These are phyloP conservation scores for Phallusia fumigata DNA, from an alignment of 23 tunicate species.

Conservation along the genomic window DNA sequence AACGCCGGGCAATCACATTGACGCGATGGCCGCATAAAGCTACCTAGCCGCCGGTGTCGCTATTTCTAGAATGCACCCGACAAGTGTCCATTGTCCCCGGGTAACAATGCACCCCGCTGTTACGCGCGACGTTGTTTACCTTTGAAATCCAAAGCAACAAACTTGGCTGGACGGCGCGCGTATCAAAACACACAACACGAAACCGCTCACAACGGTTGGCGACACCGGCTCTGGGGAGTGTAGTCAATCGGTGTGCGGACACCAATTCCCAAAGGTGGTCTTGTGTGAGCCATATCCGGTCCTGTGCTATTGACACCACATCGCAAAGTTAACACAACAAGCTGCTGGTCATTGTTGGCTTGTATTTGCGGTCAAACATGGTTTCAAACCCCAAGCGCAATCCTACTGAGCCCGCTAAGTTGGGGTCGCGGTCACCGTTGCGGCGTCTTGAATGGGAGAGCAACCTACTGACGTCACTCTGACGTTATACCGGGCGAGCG, in stretches of 20 bases:
- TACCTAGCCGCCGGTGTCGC: neutral
- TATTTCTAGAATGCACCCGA: constrained; percentile 2
- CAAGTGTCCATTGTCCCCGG: neutral
- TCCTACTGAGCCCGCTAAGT: neutral
- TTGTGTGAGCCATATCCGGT: neutral
- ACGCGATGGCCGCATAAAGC: neutral
- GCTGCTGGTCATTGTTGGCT: too few relatives aligned
- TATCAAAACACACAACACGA: neutral
- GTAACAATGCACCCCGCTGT: constrained; percentile 7
- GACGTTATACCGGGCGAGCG: neutral
- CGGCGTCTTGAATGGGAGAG: neutral
- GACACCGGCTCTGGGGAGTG: neutral
- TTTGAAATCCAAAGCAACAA: constrained; percentile 7
- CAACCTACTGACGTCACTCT: neutral
- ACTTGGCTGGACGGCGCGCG: neutral
- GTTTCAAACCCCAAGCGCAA: neutral
- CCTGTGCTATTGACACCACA: neutral
- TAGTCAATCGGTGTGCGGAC: neutral
- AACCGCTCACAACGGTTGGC: constrained; percentile 1
- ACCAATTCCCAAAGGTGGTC: too few relatives aligned
- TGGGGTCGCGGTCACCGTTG: neutral
- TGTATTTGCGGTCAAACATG: too few relatives aligned
- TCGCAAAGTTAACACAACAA: constrained; percentile 9
- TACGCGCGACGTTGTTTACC: neutral
- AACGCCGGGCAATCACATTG: neutral